Conservation (phyloP, 1,140 invertebrate species). For the Spodoptera frugiperda region DNA sequence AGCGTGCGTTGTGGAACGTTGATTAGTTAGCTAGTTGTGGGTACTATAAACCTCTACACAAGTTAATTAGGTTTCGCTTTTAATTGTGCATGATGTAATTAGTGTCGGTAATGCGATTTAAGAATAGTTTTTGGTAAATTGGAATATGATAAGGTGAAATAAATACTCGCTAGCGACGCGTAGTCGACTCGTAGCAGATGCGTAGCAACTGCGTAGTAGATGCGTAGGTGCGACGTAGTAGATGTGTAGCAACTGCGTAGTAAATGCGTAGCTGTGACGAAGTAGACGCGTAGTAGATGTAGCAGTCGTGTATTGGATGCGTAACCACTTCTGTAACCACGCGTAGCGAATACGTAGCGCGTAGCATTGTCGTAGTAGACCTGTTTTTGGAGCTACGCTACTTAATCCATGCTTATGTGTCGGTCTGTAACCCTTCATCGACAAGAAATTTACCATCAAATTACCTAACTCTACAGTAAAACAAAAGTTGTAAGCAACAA, state of each 20-base stretch:
- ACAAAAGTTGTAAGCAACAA: slow-evolving; percentile 13
- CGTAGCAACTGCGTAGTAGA: neutral
- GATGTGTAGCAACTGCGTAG: neutral
- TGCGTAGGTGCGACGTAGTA: neutral
- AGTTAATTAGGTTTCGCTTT: slow-evolving; percentile 1
- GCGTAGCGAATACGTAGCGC: too few relatives aligned
- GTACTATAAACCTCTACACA: neutral
- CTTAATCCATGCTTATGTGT: too few relatives aligned
- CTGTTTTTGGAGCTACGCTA: too few relatives aligned
- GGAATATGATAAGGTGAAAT: neutral
- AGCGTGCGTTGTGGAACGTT: slow-evolving; percentile 51
- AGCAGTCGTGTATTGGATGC: neutral
- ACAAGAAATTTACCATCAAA: neutral
- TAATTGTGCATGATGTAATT: neutral
- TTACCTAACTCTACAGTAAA: neutral
- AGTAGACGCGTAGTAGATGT: neutral
- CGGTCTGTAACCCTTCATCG: too few relatives aligned
- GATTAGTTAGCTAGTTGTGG: slow-evolving; percentile 45
- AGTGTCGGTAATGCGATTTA: neutral
- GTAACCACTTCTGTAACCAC: too few relatives aligned
- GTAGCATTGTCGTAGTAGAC: neutral
- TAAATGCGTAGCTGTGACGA: neutral
- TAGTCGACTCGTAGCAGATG: neutral
- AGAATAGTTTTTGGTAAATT: too few relatives aligned
- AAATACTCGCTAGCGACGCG: neutral